Conservation (phyloP, 2,113 vertebrate species). For the Neolamprologus cancellatus region DNA sequence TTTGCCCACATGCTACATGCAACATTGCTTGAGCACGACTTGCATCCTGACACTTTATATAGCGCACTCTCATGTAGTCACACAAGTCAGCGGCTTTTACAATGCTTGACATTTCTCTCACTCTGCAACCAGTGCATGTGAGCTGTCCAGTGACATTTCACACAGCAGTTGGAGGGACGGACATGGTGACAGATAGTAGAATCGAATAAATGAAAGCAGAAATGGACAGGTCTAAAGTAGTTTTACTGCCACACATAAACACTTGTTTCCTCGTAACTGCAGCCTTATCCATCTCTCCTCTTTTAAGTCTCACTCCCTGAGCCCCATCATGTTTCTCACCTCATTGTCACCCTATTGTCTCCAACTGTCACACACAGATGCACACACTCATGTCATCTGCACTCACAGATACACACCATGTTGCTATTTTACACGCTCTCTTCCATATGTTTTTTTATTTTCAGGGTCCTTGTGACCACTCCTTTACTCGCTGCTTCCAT, state of each 20-base stretch:
- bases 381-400: neutral
- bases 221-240: neutral
- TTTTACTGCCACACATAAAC: neutral
- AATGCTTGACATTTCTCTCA: constrained; percentile 62
- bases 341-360: constrained; percentile 32
- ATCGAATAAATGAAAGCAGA: neutral
- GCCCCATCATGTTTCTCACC: constrained; percentile 46
- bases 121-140: constrained; percentile 43
- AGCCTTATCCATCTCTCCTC: neutral
- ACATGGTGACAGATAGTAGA: neutral
- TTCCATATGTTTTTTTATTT: neutral
- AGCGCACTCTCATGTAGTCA: neutral
- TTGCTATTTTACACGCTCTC: neutral
- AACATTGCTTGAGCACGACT: neutral
- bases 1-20: neutral
- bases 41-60: neutral
- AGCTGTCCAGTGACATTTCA: constrained; percentile 60
- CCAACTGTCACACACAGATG: constrained; percentile 8
- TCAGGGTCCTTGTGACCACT: neutral
- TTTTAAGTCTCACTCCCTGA: neutral
- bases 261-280: neutral
- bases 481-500: neutral
- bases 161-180: neutral
- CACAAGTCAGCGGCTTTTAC: constrained; percentile 18
- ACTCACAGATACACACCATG: neutral